Evolutionary conservation across 2,797 vertebrate species (phyloP), one percentile per base, ranked within the genome.

Genomic region (Rhodeus uyekii): DNA sequence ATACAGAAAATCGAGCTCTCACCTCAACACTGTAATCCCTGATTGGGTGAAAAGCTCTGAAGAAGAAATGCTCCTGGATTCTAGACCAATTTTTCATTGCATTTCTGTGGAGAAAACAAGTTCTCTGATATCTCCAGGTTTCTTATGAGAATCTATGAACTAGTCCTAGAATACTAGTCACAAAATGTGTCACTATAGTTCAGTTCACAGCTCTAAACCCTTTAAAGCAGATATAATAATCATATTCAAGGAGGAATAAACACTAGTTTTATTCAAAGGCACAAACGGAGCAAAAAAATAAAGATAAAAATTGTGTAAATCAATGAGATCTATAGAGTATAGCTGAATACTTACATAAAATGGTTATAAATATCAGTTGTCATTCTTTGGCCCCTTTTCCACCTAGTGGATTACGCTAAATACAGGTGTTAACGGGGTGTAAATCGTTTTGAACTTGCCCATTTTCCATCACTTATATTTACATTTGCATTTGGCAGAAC

Each of bases 11-110:
- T 5, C 22, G 32, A 7, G 38, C 12, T 9, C 92, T 91, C 88
- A 96, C 97, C 95, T 99, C 97, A 78, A 96, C 87, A 87, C 95
- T 97, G 74, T 96, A 96, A 92, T 99, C 98, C 80, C 93, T 87
- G 29, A 98, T 85, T 0, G 98, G 97, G 88, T 97, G 93, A 87
- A 99, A 99, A 0, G 89, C 84, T 48, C 95, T 92, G 85, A 99
- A 99, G 89, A 99, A 98, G 90, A 99, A 99, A 82, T 99, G 96
- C 44, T 98, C 96, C 83, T 98, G 98, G 88, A 99, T 98, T 90
- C 95, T 95, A 3, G 91, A 93, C 98, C 98, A 99, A 88, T 98
- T 99, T 91, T 95, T 99, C 91, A 91, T 94, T 72, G 96, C 96
- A 86, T 98, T 99, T 89, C 98, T 99, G 81, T 39, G 92, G 10